Percentiles rank a stretch among this genome's conserved stretches.
phyloP scores from a whole-genome alignment of 2,113 vertebrate genomes.

The Hiodon tergisus region DNA sequence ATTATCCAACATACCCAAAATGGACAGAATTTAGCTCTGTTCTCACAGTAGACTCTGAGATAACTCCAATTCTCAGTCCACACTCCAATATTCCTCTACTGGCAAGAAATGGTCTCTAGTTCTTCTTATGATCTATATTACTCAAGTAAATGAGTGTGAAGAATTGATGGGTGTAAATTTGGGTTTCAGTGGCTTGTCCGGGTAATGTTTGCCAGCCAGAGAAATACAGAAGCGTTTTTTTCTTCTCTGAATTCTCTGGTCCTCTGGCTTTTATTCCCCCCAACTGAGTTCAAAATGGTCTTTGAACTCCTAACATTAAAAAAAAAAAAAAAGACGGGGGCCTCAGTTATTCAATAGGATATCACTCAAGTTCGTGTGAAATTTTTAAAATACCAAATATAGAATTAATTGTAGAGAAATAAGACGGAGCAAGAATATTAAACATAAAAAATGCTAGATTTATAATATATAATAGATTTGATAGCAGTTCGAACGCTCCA shows the following conservation, averaged over 20 bases:
- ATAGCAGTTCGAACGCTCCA: no score
- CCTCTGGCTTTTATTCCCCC: slow-evolving; percentile 75
- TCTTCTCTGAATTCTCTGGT: slow-evolving; percentile 69
- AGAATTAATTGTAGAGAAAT: no score
- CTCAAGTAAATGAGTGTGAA: slow-evolving; percentile 35
- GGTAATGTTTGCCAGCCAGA: slow-evolving; percentile 68
- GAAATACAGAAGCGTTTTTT: slow-evolving; percentile 71
- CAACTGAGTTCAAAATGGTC: slow-evolving; percentile 67
- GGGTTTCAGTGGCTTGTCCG: slow-evolving; percentile 45
- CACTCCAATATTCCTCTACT: slow-evolving; percentile 29
- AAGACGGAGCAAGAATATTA: no score
- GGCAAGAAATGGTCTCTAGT: slow-evolving; percentile 19
- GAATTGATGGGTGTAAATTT: slow-evolving; percentile 34
- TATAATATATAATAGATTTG: no score
- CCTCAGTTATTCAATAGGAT: slow-evolving; percentile 13
- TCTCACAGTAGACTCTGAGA: slow-evolving; percentile 4
- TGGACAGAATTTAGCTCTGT: slow-evolving; percentile 8
- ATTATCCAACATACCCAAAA: slow-evolving; percentile 36
- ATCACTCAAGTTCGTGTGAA: background rate
- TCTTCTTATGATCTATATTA: slow-evolving; percentile 46
- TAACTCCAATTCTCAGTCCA: slow-evolving; percentile 33
- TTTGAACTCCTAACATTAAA: slow-evolving; percentile 63
- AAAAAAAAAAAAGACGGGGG: slow-evolving; percentile 43
- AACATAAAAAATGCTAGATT: no score
- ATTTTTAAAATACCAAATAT: no score